Percentiles rank a stretch among this genome's conserved stretches.
Evolutionary conservation across 2,888 invertebrate genomes (phyloP).

Genomic region (Dusona sp.): DNA sequence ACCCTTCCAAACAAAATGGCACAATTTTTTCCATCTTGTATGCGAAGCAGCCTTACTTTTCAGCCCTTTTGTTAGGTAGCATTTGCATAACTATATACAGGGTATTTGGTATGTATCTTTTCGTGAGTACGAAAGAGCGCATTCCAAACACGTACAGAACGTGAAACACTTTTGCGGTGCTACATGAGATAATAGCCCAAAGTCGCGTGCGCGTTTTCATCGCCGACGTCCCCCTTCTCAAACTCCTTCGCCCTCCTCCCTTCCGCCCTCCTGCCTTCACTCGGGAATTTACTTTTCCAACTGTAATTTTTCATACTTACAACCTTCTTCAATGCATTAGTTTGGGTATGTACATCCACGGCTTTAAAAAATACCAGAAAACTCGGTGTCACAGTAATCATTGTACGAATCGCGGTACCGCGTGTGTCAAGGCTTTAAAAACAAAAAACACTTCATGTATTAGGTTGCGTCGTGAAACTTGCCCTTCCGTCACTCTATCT

Average conservation of each 20-base stretch:
- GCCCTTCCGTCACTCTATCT: not conserved
- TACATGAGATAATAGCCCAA: slow-evolving; percentile 65
- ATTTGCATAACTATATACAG: slow-evolving; percentile 26
- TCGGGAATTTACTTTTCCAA: slow-evolving; percentile 64
- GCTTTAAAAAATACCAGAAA: slow-evolving; percentile 19
- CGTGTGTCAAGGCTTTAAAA: not conserved
- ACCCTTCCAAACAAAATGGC: slow-evolving; percentile 3
- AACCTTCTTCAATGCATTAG: not conserved
- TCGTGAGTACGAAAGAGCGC: slow-evolving; percentile 41
- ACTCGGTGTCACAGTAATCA: slow-evolving; percentile 19
- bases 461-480: not conserved
- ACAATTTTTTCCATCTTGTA: slow-evolving; percentile 5
- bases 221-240: slow-evolving; percentile 52
- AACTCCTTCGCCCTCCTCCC: slow-evolving; percentile 41
- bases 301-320: slow-evolving; percentile 65
- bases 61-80: slow-evolving; percentile 7
- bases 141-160: slow-evolving; percentile 67
- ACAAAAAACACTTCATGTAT: slow-evolving; percentile 1
- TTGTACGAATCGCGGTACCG: not conserved
- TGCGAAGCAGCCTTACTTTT: not conserved
- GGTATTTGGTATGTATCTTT: slow-evolving; percentile 43
- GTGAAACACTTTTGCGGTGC: slow-evolving; percentile 64
- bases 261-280: slow-evolving; percentile 19
- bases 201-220: slow-evolving; percentile 67
- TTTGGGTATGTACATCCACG: not conserved